Base-by-base conservation (phyloP, 2,888 invertebrate genomes). In the Clistopyga incitator region DNA sequence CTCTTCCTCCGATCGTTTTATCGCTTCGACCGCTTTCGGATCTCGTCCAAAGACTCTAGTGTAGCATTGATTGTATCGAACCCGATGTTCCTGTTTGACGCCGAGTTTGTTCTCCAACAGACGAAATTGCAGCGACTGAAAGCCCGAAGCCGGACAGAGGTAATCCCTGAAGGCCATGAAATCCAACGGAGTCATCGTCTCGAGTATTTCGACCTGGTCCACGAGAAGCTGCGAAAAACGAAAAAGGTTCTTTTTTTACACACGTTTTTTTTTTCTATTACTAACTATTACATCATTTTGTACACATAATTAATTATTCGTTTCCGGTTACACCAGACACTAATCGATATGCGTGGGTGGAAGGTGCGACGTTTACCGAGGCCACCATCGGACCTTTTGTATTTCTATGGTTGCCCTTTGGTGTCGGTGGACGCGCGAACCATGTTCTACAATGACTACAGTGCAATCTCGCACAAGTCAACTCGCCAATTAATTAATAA, bases 151-250 rank as follows among this genome's bases (percentile, higher is more conserved):
- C 0, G 99, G 98, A 13, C 97, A 96, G 50, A 99, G 94, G 91
- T 98, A 98, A 86, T 97, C 96, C 67, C 99, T 96, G 93, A 99
- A 99, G 90, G 99, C 99, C 97, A 99, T 98, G 91, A 99, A 99
- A 93, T 99, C 99, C 81, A 99, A 93, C 0, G 99, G 99, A 0
- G 99, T 99, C 99, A 99, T 99, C 0, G 99, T 99, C 94, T 99
- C 99, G 87, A 99, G 94, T 87, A 99, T 98, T 94, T 97, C 97
- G 56, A 99, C 98, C 94, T 99, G 99, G 91, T 99, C 99, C 52
- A 98, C 98, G 68, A 99, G 95, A 0, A 99, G 94, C 98, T 99
- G 94, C 3, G 13, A 54, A 71, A 34, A 61, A 10, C 34, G 25
- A 59, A 81, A 74, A 75, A 70, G 45, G 25, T 29, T 6, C 38